Percentiles rank a stretch among this genome's conserved stretches.
Evolutionary conservation across 2,888 invertebrate genomes (phyloP).

Genomic region (Peribatodes rhomboidaria): DNA sequence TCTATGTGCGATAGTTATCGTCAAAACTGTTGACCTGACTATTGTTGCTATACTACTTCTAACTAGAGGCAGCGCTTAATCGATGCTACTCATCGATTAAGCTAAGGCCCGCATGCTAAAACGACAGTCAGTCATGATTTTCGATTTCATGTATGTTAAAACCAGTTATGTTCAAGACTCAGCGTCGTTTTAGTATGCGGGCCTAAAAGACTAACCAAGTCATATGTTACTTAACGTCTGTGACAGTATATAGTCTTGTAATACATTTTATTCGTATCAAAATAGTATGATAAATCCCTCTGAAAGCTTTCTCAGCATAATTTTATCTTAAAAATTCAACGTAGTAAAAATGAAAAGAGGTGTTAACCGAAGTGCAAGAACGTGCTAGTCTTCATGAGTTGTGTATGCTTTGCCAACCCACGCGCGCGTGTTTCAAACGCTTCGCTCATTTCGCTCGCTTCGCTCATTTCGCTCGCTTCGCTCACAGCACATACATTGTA

Average conservation of each 20-base stretch:
- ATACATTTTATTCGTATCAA: background rate
- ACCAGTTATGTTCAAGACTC: no score
- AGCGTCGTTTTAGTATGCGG: no score
- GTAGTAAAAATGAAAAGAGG: background rate
- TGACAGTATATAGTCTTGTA: background rate
- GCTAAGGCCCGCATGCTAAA: no score
- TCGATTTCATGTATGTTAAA: no score
- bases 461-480: constrained; percentile 12
- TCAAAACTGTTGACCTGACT: no score
- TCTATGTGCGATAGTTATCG: no score
- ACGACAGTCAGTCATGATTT: no score
- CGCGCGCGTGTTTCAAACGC: constrained; percentile 24
- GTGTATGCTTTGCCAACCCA: constrained; percentile 24
- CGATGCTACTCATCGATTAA: no score
- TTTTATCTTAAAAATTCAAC: background rate
- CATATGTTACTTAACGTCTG: no score
- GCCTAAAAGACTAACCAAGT: no score
- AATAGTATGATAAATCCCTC: background rate
- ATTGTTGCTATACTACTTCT: no score
- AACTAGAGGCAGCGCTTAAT: no score
- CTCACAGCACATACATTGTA: constrained; percentile 47
- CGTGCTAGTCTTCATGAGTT: background rate
- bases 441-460: background rate
- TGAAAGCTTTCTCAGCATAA: background rate
- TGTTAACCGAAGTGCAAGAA: constrained; percentile 18